These are phyloP conservation scores for Caracal caracal DNA, from an alignment of 2,113 vertebrate genomes.

Conservation along the genomic window DNA sequence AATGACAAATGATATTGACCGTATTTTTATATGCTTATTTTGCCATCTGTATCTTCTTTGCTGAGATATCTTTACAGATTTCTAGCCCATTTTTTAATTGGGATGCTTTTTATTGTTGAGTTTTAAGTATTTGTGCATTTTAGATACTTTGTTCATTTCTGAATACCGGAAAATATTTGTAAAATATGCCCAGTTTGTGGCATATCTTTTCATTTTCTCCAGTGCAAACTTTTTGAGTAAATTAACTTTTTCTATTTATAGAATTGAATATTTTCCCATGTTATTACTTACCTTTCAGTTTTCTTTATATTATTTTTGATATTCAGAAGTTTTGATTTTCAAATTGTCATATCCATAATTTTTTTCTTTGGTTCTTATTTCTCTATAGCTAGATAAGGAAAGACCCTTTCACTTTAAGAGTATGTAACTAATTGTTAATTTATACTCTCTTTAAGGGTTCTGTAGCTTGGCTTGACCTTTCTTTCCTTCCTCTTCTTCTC, in stretches of 20 bases:
- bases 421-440: background rate
- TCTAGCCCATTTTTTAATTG: background rate
- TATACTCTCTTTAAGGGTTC: background rate
- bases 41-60: background rate
- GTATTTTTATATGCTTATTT: background rate
- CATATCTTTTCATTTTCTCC: background rate
- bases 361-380: background rate
- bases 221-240: background rate
- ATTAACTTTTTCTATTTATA: background rate
- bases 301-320: background rate
- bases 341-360: background rate
- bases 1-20: background rate
- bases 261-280: background rate
- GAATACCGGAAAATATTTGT: background rate
- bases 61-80: background rate
- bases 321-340: slow-evolving; percentile 2
- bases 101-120: background rate
- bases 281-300: background rate
- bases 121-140: slow-evolving; percentile 13
- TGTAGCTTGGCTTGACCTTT: background rate
- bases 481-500: slow-evolving; percentile 67
- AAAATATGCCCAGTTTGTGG: background rate
- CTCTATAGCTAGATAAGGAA: background rate
- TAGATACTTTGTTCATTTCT: background rate
- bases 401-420: background rate